Percentiles rank a stretch among this genome's conserved stretches.
Conservation (phyloP, 2,797 vertebrate species). For the Salmo trutta region DNA sequence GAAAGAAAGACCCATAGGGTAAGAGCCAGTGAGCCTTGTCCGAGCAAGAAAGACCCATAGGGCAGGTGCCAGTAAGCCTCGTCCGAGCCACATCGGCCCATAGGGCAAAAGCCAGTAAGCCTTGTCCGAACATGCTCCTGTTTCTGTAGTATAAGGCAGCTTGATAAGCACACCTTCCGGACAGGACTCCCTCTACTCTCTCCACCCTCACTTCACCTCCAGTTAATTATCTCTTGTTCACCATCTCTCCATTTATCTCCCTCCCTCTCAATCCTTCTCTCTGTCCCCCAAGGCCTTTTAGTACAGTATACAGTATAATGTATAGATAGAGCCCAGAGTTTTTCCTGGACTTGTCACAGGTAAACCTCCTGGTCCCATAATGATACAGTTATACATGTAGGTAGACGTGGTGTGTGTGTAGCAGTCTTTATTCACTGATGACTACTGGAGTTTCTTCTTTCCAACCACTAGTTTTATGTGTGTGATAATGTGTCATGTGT, state of each 20-base stretch:
- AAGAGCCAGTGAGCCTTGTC: no score
- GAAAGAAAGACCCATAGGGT: no score
- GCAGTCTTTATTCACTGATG: background rate
- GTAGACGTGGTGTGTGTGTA: background rate
- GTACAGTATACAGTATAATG: background rate
- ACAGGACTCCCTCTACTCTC: slow-evolving; percentile 23
- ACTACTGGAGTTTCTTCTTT: background rate
- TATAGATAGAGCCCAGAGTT: background rate
- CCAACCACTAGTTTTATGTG: background rate
- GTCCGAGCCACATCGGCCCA: no score
- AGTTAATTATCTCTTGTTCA: background rate
- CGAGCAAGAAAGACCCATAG: no score
- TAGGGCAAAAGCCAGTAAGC: no score
- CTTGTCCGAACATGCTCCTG: no score
- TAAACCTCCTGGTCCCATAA: background rate
- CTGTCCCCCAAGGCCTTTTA: background rate
- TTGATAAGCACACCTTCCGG: slow-evolving; percentile 14
- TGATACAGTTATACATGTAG: background rate
- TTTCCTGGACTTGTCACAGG: background rate
- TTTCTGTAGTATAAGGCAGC: no score
- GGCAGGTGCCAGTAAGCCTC: no score
- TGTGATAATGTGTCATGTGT: background rate
- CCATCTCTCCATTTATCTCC: slow-evolving; percentile 5
- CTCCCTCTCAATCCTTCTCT: background rate
- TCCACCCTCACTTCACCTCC: slow-evolving; percentile 6